Base-by-base conservation (phyloP, 2,113 vertebrate species). In the Macrotus californicus region DNA sequence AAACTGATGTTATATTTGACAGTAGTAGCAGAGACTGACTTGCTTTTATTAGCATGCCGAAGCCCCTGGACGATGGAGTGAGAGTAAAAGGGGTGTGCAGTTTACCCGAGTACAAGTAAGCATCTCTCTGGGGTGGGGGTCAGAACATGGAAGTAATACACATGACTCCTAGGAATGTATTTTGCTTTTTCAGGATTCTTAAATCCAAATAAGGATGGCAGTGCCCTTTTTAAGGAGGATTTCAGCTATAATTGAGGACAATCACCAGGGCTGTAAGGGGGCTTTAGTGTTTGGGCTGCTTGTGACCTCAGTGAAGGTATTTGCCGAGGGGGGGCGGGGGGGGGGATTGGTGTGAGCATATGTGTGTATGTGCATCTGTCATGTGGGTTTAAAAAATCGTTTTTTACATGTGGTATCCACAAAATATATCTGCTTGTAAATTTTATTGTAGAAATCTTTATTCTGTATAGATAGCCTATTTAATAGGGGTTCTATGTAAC, bases 371-470 rank as follows among this genome's bases (percentile, higher is more conserved):
- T 43, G n/a, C 79, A 24, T 86, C 52, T 86, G 80, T 96, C 61
- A 69, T 83, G 61, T 95, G 88, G 43, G 67, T 89, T 96, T 95
- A 93, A 67, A 86, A 95, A 87, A 96, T 84, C 77, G 48, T 96
- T 96, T 88, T 97, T 82, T 95, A 95, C 70, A 22, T 95, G 48
- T 96, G 89, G 96, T 96, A 96, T 97, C 97, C 87, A 98, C 95
- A 97, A 97, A 97, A 21, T 94, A 95, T 97, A 97, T 98, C 95
- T 84, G 95, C 91, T 96, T 89, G 56, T 94, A 96, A 94, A 91
- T 98, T 96, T 97, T 98, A 97, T 93, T 96, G 83, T 91, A 95
- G 96, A 96, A 76, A 89, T 91, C 82, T 96, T 97, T 81, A 97
- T 97, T 97, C 72, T 97, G 19, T 94, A 83, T 80, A 94, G 81